These are phyloP conservation scores for Noctua janthe DNA, from an alignment of 2,888 invertebrate genomes.

Conservation along the genomic window DNA sequence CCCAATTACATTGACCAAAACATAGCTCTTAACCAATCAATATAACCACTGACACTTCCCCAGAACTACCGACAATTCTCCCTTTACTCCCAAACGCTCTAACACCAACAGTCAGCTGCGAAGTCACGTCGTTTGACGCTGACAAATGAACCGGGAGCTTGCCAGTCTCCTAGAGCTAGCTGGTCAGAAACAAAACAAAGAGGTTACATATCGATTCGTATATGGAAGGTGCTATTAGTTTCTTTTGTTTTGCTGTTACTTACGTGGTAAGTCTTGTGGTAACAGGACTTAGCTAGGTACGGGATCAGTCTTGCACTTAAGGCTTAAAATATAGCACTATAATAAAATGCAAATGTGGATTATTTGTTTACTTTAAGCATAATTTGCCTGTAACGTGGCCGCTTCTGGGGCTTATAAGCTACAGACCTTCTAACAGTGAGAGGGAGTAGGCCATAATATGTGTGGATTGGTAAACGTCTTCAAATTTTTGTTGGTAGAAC, in stretches of 20 bases:
- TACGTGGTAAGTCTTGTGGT: not conserved
- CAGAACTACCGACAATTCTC: not conserved
- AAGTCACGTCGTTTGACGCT: conserved; percentile 62
- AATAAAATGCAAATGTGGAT: not conserved
- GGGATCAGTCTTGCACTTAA: not conserved
- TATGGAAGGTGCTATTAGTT: not conserved
- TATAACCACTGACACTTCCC: not conserved
- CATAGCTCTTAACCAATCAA: not conserved
- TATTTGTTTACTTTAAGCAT: not conserved
- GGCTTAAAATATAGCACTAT: not conserved
- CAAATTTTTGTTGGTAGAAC: too few relatives aligned
- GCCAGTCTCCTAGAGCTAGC: conserved; percentile 21
- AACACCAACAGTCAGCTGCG: conserved; percentile 28
- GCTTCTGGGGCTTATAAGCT: too few relatives aligned
- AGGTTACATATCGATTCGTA: conserved; percentile 28
- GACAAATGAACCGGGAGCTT: conserved; percentile 66
- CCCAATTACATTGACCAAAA: not conserved
- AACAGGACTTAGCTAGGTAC: not conserved
- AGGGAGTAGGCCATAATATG: not conserved
- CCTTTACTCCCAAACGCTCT: conserved; percentile 14
- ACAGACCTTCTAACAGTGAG: not conserved
- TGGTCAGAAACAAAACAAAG: conserved; percentile 46
- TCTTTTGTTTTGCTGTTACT: conserved; percentile 1
- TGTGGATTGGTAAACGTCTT: too few relatives aligned
- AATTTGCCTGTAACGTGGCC: not conserved